Evolutionary conservation across 1,140 invertebrate genomes (phyloP), one percentile per base, ranked within the genome.

Genomic region (Hormaphis cornu): DNA sequence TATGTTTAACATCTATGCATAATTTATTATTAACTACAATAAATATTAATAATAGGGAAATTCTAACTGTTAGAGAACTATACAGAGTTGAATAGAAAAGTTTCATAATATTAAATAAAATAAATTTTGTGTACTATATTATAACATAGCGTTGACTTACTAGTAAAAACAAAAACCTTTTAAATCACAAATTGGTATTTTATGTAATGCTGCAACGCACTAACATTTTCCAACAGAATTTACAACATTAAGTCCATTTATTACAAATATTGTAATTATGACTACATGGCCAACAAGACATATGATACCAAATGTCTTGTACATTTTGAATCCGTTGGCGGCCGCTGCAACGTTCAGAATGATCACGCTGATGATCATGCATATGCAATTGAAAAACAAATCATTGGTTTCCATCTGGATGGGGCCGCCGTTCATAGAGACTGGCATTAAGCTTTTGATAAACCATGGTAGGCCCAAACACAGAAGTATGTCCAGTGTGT

Each of bases 381-480:
- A 72, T 22, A 72, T 72, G 26, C 73, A 75, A 54, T 76, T 75
- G 63, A 74, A 75, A 20, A 72, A 71, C 16, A 75, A 70, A 44
- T 71, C 71, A 1, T 54, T 56, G 7, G 74, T 73, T 58, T 74
- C 71, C 24, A 76, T 74, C 18, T 12, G 40, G n/a, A 75, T 69
- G 1, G 74, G 72, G 4, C 75, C 75, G 1, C 74, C 74, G 1
- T 72, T 61, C 63, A 73, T 69, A 0, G 72, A 77, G 1, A 81
- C 77, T 14, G 82, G 78, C 46, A 84, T 79, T 48, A 87, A 76
- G 3, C 85, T 86, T 73, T 86, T 89, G 48, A 92, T 86, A 5
- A 89, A 83, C 91, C 90, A 94, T 0, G 90, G 90, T 14, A 92
- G 74, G 2, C 89, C 89, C 12, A 93, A 78, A n/a, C 89, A 91